These are phyloP conservation scores for Penaeus vannamei DNA, from an alignment of 1,140 invertebrate genomes.

Conservation along the genomic window DNA sequence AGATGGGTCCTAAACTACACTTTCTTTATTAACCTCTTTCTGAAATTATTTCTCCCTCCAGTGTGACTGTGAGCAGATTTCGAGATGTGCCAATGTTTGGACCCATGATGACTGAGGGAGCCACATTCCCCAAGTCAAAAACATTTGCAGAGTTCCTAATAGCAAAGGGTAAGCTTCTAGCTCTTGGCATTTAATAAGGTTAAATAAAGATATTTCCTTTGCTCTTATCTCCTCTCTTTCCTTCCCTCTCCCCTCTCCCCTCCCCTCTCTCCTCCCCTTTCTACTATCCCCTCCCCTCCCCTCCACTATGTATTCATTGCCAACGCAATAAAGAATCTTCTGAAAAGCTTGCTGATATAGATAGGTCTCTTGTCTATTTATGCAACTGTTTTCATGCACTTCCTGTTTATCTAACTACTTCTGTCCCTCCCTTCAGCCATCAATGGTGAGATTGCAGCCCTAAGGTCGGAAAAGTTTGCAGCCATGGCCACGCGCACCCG, in stretches of 20 bases:
- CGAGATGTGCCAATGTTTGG: slow-evolving; percentile 97
- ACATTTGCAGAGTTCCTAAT: slow-evolving; percentile 93
- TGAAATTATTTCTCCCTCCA: slow-evolving; percentile 70
- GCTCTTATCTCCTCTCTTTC: too few relatives aligned
- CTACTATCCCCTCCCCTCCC: too few relatives aligned
- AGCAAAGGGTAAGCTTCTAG: slow-evolving; percentile 81
- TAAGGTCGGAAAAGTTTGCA: slow-evolving; percentile 95
- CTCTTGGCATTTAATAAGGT: background rate
- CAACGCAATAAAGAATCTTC: background rate
- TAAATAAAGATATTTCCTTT: background rate
- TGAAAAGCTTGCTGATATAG: background rate
- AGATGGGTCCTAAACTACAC: background rate
- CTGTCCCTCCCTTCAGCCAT: slow-evolving; percentile 78
- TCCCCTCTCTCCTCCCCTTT: too few relatives aligned
- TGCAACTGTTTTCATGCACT: background rate
- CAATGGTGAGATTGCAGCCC: slow-evolving; percentile 97
- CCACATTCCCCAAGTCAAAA: slow-evolving; percentile 88
- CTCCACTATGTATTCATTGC: too few relatives aligned
- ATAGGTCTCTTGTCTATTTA: background rate
- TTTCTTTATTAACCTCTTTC: background rate
- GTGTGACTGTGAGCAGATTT: slow-evolving; percentile 91
- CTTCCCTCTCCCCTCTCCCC: too few relatives aligned
- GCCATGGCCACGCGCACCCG: slow-evolving; percentile 97
- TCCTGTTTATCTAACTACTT: background rate
- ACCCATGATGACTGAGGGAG: slow-evolving; percentile 88